Evolutionary conservation across 2,888 invertebrate species (phyloP).

Genomic region (Andrena minutula): DNA sequence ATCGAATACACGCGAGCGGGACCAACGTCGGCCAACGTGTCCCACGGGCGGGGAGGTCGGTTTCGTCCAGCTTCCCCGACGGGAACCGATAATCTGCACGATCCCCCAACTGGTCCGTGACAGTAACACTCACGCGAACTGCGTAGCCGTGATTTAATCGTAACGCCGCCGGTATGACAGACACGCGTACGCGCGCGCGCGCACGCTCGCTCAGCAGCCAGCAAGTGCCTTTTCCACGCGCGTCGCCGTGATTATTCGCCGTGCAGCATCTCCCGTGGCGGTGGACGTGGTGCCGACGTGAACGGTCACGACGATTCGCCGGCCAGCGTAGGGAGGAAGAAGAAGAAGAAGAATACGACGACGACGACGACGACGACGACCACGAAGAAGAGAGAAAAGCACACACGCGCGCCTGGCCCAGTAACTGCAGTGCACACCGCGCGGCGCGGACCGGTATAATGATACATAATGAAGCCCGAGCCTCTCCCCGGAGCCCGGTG

Average conservation of each 20-base stretch:
- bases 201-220: conserved; percentile 48
- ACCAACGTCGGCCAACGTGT: conserved; percentile 14
- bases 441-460: conserved; percentile 85
- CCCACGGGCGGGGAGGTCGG: conserved; percentile 15
- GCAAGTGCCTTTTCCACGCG: conserved; percentile 63
- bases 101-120: conserved; percentile 28
- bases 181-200: conserved; percentile 55
- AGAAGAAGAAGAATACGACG: conserved; percentile 60
- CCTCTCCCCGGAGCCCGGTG: conserved; percentile 83
- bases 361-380: conserved; percentile 67
- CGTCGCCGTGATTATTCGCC: conserved; percentile 62
- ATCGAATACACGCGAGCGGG: neutral
- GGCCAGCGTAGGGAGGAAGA: conserved; percentile 58
- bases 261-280: conserved; percentile 56
- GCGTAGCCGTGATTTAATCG: conserved; percentile 62
- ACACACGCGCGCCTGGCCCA: conserved; percentile 82
- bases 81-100: conserved; percentile 50
- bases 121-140: conserved; percentile 63
- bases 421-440: conserved; percentile 85
- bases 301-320: conserved; percentile 51
- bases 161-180: conserved; percentile 51
- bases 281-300: conserved; percentile 55
- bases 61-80: conserved; percentile 39
- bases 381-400: conserved; percentile 77
- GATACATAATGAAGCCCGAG: conserved; percentile 85